Conservation (phyloP, 2,797 vertebrate genomes). For the Mormyrus proboscirostris region DNA sequence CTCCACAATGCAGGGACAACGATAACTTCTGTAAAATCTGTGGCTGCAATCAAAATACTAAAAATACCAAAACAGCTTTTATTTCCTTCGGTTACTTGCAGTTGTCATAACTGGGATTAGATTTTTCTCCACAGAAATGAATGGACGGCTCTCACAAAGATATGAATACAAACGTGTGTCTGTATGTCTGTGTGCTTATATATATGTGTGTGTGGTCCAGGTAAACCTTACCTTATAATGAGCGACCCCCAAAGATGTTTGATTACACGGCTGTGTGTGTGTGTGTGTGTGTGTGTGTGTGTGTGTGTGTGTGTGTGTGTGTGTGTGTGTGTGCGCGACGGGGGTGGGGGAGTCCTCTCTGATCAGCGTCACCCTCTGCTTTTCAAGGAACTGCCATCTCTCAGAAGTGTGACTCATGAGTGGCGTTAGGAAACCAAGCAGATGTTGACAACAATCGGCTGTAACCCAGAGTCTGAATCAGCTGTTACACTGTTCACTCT, state of each 20-base stretch:
- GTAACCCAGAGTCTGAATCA: slow-evolving; percentile 36
- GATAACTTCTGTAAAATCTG: neutral
- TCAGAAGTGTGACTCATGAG: slow-evolving; percentile 61
- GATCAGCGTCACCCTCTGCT: slow-evolving; percentile 38
- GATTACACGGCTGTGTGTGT: neutral
- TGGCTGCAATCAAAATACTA: neutral
- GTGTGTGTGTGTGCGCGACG: neutral
- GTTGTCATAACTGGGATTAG: neutral
- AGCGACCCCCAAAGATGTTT: neutral
- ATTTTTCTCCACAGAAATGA: neutral
- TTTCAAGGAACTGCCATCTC: slow-evolving; percentile 56
- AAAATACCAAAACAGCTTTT: neutral
- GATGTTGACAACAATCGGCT: slow-evolving; percentile 42
- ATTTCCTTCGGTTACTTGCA: neutral
- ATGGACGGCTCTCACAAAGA: neutral
- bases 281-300: neutral
- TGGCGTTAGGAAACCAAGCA: slow-evolving; percentile 56
- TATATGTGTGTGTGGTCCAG: neutral
- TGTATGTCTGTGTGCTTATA: neutral
- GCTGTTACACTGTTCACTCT: slow-evolving; percentile 33
- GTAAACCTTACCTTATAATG: neutral
- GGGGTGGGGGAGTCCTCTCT: slow-evolving; percentile 27
- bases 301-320: neutral
- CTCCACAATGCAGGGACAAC: neutral
- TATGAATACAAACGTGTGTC: neutral